Percentiles rank a stretch among this genome's conserved stretches.
These are phyloP conservation scores for Netelia virgata DNA, from an alignment of 2,888 invertebrate genomes.

Conservation along the genomic window DNA sequence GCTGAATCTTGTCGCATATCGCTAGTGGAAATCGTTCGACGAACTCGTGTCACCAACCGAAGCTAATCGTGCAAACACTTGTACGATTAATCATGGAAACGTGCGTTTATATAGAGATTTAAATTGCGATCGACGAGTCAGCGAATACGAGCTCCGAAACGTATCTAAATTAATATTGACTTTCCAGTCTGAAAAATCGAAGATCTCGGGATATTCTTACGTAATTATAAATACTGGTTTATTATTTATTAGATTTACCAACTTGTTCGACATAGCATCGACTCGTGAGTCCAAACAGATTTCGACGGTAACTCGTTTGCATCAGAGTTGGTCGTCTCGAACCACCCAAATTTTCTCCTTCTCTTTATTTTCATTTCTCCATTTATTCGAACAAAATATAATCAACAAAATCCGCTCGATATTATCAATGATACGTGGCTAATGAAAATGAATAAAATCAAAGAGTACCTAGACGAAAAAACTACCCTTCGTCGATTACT, in stretches of 20 bases:
- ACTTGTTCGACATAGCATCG: too few relatives aligned
- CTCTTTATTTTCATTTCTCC: background rate
- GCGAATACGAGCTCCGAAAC: slow-evolving; percentile 18
- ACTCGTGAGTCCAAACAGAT: too few relatives aligned
- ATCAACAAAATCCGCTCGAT: background rate
- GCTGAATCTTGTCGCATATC: slow-evolving; percentile 47
- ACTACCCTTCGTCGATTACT: background rate
- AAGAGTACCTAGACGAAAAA: background rate
- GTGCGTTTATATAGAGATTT: background rate
- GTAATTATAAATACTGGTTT: slow-evolving; percentile 16
- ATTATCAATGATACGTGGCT: background rate
- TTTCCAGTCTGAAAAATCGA: slow-evolving; percentile 6
- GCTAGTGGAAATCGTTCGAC: slow-evolving; percentile 47
- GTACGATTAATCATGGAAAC: background rate
- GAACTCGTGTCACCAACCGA: slow-evolving; percentile 31
- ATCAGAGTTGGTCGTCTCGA: background rate
- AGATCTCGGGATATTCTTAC: background rate
- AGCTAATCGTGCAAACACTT: background rate
- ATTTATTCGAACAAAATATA: background rate
- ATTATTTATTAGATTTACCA: background rate
- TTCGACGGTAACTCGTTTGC: background rate
- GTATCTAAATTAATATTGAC: background rate
- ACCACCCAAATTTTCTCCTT: background rate
- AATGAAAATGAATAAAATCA: background rate
- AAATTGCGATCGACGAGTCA: background rate